These are phyloP conservation scores for Hipposideros armiger DNA, from an alignment of 2,113 vertebrate genomes.

Conservation along the genomic window DNA sequence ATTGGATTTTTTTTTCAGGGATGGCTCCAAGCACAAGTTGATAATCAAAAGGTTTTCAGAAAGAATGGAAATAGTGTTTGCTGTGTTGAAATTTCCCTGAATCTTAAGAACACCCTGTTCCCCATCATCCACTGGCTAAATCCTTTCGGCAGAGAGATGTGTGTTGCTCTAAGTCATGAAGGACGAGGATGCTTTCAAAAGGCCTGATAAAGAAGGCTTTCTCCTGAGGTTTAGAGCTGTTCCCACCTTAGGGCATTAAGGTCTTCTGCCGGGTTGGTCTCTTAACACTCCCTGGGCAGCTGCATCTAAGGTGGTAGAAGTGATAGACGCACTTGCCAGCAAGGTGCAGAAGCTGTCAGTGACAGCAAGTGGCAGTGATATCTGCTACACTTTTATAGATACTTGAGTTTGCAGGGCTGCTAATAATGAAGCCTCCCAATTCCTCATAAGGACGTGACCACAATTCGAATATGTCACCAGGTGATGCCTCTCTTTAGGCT, in stretches of 20 bases:
- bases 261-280: neutral
- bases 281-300: neutral
- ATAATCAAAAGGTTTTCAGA: constrained; percentile 81
- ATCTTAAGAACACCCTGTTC: constrained; percentile 56
- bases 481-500: neutral
- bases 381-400: neutral
- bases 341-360: neutral
- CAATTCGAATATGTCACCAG: neutral
- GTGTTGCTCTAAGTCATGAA: neutral
- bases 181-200: constrained; percentile 40
- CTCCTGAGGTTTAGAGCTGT: neutral
- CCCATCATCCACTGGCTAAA: constrained; percentile 24
- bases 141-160: neutral
- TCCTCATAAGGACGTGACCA: neutral
- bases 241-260: neutral
- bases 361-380: neutral
- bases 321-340: neutral
- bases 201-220: constrained; percentile 20
- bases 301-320: neutral
- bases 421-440: neutral
- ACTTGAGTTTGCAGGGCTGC: neutral
- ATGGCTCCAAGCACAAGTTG: constrained; percentile 80
- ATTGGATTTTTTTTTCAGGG: constrained; percentile 82
- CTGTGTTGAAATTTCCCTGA: constrained; percentile 72
- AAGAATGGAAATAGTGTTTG: constrained; percentile 75